Percentiles rank a stretch among this genome's conserved stretches.
Evolutionary conservation across 2,888 invertebrate genomes (phyloP).

Genomic region (Drosophila mulleri): DNA sequence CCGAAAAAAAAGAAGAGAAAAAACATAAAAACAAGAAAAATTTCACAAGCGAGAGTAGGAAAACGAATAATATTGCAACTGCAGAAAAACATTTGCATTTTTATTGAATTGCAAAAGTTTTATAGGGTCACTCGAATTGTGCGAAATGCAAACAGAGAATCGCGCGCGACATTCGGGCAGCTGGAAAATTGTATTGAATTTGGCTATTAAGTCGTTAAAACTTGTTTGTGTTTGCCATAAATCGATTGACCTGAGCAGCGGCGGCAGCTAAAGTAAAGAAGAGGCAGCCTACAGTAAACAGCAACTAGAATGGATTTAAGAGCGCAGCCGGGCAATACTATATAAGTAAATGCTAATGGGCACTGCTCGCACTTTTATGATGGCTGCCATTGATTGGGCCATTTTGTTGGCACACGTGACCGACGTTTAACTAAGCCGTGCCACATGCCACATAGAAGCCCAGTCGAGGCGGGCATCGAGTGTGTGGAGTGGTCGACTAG

Average conservation of each 20-base stretch:
- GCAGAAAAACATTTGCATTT: conserved; percentile 72
- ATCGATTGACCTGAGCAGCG: conserved; percentile 49
- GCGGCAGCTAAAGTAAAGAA: background rate
- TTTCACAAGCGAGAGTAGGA: conserved; percentile 11
- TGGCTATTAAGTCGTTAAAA: conserved; percentile 78
- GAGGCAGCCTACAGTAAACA: conserved; percentile 28
- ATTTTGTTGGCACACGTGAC: conserved; percentile 68
- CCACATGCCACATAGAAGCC: conserved; percentile 8
- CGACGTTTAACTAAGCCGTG: conserved; percentile 43
- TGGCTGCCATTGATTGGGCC: conserved; percentile 65
- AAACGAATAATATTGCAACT: conserved; percentile 46
- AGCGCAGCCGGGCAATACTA: conserved; percentile 8
- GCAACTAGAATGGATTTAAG: conserved; percentile 27
- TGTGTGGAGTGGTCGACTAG: background rate
- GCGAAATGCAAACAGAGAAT: conserved; percentile 14
- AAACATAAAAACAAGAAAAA: background rate
- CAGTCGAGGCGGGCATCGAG: background rate
- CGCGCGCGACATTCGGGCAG: conserved; percentile 46
- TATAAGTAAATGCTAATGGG: conserved; percentile 51
- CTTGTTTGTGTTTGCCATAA: conserved; percentile 53
- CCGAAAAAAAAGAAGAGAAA: conserved; percentile 33
- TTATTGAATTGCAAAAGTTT: conserved; percentile 78
- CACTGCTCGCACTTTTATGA: conserved; percentile 52
- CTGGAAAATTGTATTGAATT: conserved; percentile 80
- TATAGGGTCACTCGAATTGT: conserved; percentile 50